A percentile compares a stretch with the other conserved stretches of the same genome.
These are phyloP conservation scores for Ditylenchus dipsaci DNA, from an alignment of 1,140 invertebrate species.

Conservation along the genomic window DNA sequence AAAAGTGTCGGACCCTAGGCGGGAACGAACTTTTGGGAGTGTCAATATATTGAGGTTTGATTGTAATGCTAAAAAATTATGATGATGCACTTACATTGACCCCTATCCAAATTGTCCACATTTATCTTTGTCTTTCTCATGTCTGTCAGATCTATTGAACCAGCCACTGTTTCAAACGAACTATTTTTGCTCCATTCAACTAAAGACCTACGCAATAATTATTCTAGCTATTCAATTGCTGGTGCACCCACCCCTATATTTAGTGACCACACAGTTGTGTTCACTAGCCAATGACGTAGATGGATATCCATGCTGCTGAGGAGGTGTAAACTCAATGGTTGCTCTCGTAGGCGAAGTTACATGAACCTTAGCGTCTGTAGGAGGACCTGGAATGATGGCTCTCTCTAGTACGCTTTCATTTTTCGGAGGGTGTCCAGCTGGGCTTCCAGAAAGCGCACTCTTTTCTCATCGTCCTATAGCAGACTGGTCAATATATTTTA, in stretches of 20 bases:
- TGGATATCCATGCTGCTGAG: not conserved
- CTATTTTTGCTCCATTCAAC: slow-evolving; percentile 34
- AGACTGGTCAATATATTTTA: not conserved
- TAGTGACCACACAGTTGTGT: slow-evolving; percentile 4
- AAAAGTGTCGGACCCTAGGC: too few species aligned
- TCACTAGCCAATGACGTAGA: slow-evolving; percentile 2
- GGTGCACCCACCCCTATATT: slow-evolving; percentile 17
- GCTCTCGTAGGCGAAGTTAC: slow-evolving; percentile 12
- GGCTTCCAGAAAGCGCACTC: slow-evolving; percentile 9
- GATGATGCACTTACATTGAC: too few species aligned
- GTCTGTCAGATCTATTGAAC: slow-evolving; percentile 23
- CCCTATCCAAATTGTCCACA: slow-evolving; percentile 12
- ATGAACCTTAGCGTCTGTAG: slow-evolving; percentile 20
- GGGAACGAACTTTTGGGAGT: too few species aligned
- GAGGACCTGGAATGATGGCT: slow-evolving; percentile 15
- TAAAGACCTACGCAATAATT: slow-evolving; percentile 7
- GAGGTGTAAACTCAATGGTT: slow-evolving; percentile 13
- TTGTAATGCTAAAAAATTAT: too few species aligned
- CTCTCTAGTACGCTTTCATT: slow-evolving; percentile 25
- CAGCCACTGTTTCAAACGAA: slow-evolving; percentile 21
- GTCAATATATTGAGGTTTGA: too few species aligned
- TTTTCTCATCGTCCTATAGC: slow-evolving; percentile 38
- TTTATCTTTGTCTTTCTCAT: slow-evolving; percentile 15
- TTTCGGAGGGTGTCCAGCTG: slow-evolving; percentile 20
- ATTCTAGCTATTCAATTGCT: not conserved